Base-by-base conservation (phyloP, 2,888 invertebrate species). In the Lycophotia porphyrea region DNA sequence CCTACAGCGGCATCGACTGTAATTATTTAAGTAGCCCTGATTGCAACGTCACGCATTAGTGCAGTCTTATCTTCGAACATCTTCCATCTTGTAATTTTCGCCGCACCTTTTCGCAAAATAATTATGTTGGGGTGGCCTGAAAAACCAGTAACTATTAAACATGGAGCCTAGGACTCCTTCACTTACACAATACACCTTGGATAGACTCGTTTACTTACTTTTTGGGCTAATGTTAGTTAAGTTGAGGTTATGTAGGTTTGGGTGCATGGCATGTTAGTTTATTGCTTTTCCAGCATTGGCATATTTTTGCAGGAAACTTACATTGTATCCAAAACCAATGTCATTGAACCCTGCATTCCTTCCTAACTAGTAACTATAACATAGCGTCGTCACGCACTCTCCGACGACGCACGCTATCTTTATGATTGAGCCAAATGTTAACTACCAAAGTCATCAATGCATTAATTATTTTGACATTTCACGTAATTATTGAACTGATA, bases 371-470 rank as follows among this genome's bases (percentile, higher is more conserved):
- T 47, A 60, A 49, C 31, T 21, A 34, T 15, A 47, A 39, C 39
- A 27, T 13, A 36, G 13, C 47, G 39, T 64, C 63, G 63, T 70
- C 61, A 78, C 52, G 61, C 69, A 52, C 61, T 27, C 36, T 24
- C 27, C 24, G 49, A 31, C 36, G 63, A 34, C 63, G 71, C 79
- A 78, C 71, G 55, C 67, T 1, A 52, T 61, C 21, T 31, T 18
- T 18, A n/a, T n/a, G 9, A 39, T 39, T 27, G 39, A 63, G 9
- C 39, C n/a, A 60, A 47, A 70, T 70, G 44, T 55, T 55, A 64
- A 47, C n/a, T 39, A 70, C 52, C 11, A 13, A 39, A 79, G 55
- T 58, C 24, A 77, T 78, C 21, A 71, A 34, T 34, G 39, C 36
- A 64, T 71, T 55, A 34, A 39, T 63, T 39, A 63, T 63, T 68